A percentile compares a stretch with the other conserved stretches of the same genome.
phyloP scores from a whole-genome alignment of 2,797 vertebrate genomes.

The Simalia tracyae region DNA sequence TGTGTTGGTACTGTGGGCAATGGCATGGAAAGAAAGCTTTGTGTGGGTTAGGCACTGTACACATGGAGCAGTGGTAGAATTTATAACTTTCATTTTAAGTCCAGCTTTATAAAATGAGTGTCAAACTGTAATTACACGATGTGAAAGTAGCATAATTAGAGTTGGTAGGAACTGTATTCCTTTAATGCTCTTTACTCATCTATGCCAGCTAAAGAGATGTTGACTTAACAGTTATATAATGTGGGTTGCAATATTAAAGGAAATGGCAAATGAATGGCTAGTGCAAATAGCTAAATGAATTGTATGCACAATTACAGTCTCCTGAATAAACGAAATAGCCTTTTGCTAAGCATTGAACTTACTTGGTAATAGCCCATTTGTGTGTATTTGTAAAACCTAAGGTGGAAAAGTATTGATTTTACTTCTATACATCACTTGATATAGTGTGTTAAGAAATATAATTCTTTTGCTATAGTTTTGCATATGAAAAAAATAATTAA shows the following conservation, averaged over 20 bases:
- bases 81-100: not conserved
- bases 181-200: not conserved
- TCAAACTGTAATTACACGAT: not conserved
- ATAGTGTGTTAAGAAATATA: fast-evolving
- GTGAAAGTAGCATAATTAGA: not conserved
- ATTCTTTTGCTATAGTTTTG: not conserved
- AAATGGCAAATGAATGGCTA: not conserved
- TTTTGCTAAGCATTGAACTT: not conserved
- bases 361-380: not conserved
- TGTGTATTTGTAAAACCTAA: not conserved
- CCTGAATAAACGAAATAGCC: not conserved
- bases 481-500: conserved; percentile 19
- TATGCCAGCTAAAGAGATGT: not conserved
- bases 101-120: not conserved
- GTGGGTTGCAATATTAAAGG: not conserved
- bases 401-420: not conserved
- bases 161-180: not conserved
- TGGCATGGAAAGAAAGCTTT: not conserved
- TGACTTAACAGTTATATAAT: not conserved
- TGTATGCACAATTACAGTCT: not conserved
- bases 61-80: not conserved
- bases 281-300: not conserved
- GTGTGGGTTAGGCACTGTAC: not conserved
- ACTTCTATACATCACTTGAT: not conserved
- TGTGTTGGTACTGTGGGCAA: not conserved